phyloP scores from a whole-genome alignment of 2,113 vertebrate species.

The Heliornis fulica region DNA sequence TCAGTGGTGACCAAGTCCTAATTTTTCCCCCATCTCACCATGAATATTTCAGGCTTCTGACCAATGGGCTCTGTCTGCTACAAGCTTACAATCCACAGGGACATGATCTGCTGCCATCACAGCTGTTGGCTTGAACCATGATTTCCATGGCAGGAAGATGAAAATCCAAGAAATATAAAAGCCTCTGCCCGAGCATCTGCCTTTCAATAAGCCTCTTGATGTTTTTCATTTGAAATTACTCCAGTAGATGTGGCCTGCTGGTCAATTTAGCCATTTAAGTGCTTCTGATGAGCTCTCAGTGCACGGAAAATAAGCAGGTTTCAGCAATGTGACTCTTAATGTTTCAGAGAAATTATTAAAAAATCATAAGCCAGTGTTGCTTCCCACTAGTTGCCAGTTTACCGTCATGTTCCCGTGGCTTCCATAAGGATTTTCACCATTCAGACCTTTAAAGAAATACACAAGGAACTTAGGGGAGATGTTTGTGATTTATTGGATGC shows the following conservation, averaged over 20 bases:
- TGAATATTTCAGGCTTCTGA: not conserved
- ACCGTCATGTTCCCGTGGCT: not conserved
- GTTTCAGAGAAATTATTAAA: constrained; percentile 18
- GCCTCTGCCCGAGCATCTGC: not conserved
- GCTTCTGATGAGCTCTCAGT: not conserved
- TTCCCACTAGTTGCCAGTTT: not conserved
- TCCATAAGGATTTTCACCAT: not conserved
- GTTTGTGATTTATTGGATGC: not conserved
- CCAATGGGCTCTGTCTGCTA: not conserved
- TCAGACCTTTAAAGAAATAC: not conserved
- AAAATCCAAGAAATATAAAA: not conserved
- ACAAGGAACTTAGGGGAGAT: not conserved
- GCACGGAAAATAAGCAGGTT: not conserved
- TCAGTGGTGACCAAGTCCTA: accelerated
- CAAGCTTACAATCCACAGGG: not conserved
- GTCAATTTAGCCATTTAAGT: constrained; percentile 12
- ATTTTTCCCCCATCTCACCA: not conserved
- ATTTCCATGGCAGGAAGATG: not conserved
- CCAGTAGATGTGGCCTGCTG: not conserved
- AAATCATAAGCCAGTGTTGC: not conserved
- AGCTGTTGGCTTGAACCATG: not conserved
- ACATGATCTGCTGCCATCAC: not conserved
- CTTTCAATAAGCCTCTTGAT: not conserved
- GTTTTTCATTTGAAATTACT: not conserved
- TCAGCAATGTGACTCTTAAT: not conserved